These are phyloP conservation scores for Spilarctia lutea DNA, from an alignment of 2,888 invertebrate species.

Conservation along the genomic window DNA sequence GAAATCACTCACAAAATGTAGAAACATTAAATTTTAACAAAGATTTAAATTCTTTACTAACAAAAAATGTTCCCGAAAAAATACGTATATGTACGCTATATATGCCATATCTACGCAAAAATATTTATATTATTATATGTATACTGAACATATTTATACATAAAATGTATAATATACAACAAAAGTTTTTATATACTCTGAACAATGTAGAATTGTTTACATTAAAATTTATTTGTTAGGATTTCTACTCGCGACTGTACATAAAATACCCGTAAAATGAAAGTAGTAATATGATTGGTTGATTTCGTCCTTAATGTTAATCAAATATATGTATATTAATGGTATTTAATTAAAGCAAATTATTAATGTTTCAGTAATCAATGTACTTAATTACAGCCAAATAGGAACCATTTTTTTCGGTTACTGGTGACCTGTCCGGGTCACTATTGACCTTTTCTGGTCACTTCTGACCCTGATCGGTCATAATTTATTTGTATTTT, in stretches of 20 bases:
- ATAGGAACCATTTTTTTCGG: not conserved
- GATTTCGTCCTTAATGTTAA: conserved; percentile 7
- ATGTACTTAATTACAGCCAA: not conserved
- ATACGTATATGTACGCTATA: no score
- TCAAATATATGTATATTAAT: not conserved
- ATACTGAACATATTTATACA: conserved; percentile 4
- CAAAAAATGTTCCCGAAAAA: not conserved
- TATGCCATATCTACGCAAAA: not conserved
- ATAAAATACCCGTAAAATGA: conserved; percentile 46
- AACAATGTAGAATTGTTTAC: conserved; percentile 28
- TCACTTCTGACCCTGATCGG: not conserved
- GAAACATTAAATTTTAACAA: conserved; percentile 1
- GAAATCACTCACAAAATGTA: not conserved
- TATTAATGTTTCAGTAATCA: not conserved
- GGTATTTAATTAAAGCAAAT: not conserved
- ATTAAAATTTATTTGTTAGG: conserved; percentile 30
- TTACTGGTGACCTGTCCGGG: not conserved
- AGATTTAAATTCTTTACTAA: not conserved
- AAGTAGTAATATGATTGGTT: conserved; percentile 6
- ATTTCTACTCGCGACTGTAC: conserved; percentile 38
- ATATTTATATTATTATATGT: not conserved
- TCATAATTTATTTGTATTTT: no score
- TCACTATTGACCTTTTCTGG: not conserved
- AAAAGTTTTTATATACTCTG: conserved; percentile 17
- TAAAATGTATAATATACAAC: conserved; percentile 5